These are phyloP conservation scores for Drosophila paramelanica DNA, from an alignment of 2,888 invertebrate genomes.

Conservation along the genomic window DNA sequence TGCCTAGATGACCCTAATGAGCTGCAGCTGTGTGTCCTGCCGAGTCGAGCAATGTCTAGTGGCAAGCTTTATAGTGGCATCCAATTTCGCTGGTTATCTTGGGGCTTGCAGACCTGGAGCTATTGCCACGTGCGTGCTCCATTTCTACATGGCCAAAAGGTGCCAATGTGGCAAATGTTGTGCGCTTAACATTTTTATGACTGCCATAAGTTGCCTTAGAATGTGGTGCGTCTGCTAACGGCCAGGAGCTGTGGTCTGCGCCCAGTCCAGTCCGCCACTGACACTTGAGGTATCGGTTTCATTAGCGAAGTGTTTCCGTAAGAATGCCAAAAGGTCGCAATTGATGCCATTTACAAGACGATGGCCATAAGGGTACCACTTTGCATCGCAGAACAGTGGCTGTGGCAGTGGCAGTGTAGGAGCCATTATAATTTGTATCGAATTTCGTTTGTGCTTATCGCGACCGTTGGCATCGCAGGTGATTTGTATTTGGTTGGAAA, in stretches of 20 bases:
- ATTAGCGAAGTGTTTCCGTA: constrained; percentile 79
- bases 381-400: constrained; percentile 27
- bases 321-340: constrained; percentile 79
- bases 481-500: constrained; percentile 63
- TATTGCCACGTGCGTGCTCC: constrained; percentile 76
- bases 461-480: constrained; percentile 48
- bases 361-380: constrained; percentile 45
- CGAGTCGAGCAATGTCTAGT: constrained; percentile 11
- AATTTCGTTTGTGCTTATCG: constrained; percentile 64
- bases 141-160: constrained; percentile 67
- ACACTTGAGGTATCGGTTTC: constrained; percentile 79
- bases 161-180: constrained; percentile 78
- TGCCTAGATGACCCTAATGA: constrained; percentile 56
- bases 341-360: constrained; percentile 76
- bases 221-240: constrained; percentile 52
- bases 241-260: constrained; percentile 44
- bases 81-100: constrained; percentile 58
- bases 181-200: constrained; percentile 77
- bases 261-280: constrained; percentile 45
- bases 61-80: constrained; percentile 47
- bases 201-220: constrained; percentile 64
- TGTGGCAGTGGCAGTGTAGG: constrained; percentile 13
- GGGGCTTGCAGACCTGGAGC: not conserved
- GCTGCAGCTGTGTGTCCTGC: constrained; percentile 61
- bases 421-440: constrained; percentile 73